Conservation (phyloP, 2,113 vertebrate genomes). For the Mustela nigripes region DNA sequence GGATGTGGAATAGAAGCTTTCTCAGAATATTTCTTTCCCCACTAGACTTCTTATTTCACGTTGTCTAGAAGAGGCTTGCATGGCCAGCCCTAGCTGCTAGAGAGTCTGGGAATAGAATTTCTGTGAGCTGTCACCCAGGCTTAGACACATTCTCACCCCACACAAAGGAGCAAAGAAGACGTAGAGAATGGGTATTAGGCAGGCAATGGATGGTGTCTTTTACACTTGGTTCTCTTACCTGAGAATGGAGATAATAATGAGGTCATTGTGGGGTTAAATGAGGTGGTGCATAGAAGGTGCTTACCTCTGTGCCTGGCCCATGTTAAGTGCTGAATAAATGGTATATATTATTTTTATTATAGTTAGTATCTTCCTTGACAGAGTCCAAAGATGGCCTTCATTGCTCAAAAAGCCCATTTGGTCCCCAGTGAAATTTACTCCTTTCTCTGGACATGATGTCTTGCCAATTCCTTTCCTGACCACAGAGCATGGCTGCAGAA, state of each 20-base stretch:
- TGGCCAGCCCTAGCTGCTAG: neutral
- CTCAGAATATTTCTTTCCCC: neutral
- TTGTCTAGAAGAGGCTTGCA: neutral
- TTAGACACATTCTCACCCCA: neutral
- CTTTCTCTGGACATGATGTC: neutral
- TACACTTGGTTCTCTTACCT: neutral
- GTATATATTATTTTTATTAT: constrained; percentile 1
- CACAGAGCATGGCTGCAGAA: neutral
- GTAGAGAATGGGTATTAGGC: neutral
- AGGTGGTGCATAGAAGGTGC: neutral
- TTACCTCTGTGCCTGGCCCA: neutral
- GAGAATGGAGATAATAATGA: neutral
- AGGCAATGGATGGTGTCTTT: neutral
- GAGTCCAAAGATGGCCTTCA: neutral
- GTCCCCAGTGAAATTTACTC: neutral
- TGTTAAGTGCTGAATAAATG: neutral
- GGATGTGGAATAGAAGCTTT: neutral
- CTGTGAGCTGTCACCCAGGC: neutral
- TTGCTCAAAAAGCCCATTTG: neutral
- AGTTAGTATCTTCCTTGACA: neutral
- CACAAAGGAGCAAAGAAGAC: neutral
- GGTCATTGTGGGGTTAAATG: neutral
- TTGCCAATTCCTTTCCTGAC: neutral
- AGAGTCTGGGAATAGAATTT: neutral
- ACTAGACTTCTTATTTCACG: neutral